Evolutionary conservation across 2,888 invertebrate species (phyloP).

Genomic region (Phrixothrix hirtus): DNA sequence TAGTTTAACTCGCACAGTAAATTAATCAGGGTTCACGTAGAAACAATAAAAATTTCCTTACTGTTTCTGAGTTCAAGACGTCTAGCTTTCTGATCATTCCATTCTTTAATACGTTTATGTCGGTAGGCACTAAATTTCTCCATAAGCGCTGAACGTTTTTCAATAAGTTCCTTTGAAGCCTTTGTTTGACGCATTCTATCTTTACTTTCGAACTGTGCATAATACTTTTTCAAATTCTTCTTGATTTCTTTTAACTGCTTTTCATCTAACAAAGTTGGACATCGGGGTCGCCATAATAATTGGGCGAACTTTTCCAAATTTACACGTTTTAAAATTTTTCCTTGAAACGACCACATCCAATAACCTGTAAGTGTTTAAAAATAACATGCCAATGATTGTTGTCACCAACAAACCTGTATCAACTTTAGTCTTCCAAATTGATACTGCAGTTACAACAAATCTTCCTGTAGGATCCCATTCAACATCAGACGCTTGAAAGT

Average conservation of each 20-base stretch:
- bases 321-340: slow-evolving; percentile 73
- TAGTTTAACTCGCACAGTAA: slow-evolving; percentile 33
- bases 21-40: slow-evolving; percentile 37
- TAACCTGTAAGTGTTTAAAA: slow-evolving; percentile 67
- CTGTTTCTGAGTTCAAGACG: slow-evolving; percentile 85
- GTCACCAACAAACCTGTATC: slow-evolving; percentile 58
- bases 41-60: slow-evolving; percentile 59
- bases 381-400: neutral
- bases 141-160: slow-evolving; percentile 87
- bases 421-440: slow-evolving; percentile 94
- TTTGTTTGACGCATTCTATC: slow-evolving; percentile 91
- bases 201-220: slow-evolving; percentile 93
- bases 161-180: slow-evolving; percentile 93
- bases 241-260: slow-evolving; percentile 93
- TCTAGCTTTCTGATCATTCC: slow-evolving; percentile 75
- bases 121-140: slow-evolving; percentile 84
- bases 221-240: slow-evolving; percentile 97
- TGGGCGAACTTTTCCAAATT: slow-evolving; percentile 93
- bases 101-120: slow-evolving; percentile 73
- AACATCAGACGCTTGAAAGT: slow-evolving; percentile 90
- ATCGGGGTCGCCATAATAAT: slow-evolving; percentile 94
- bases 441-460: slow-evolving; percentile 93
- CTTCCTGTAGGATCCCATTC: slow-evolving; percentile 99
- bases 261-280: slow-evolving; percentile 78
- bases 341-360: slow-evolving; percentile 98